phyloP scores from a whole-genome alignment of 1,140 invertebrate genomes.

The Panagrolaimus sp. region DNA sequence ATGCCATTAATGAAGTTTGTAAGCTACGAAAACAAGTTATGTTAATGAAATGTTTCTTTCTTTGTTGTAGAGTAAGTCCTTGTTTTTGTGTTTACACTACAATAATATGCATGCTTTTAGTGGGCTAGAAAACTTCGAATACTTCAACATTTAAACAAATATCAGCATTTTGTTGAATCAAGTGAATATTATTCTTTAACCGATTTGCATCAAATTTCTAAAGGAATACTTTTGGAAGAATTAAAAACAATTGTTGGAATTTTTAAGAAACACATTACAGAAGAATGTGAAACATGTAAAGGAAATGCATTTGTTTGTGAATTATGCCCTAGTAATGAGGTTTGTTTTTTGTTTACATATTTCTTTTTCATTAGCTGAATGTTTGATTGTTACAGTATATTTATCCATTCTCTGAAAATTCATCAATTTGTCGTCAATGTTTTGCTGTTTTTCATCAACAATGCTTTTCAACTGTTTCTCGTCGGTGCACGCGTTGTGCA shows the following conservation, averaged over 20 bases:
- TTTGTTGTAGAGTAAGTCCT: slow-evolving; percentile 69
- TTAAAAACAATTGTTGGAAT: slow-evolving; percentile 33
- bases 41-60: slow-evolving; percentile 73
- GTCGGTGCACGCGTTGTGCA: slow-evolving; percentile 41
- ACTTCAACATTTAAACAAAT: slow-evolving; percentile 65
- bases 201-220: slow-evolving; percentile 66
- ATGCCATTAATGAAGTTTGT: slow-evolving; percentile 62
- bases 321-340: slow-evolving; percentile 74
- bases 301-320: slow-evolving; percentile 83
- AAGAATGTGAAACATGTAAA: slow-evolving; percentile 69
- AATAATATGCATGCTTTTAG: slow-evolving; percentile 22
- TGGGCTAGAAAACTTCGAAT: slow-evolving; percentile 66
- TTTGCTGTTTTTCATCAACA: slow-evolving; percentile 42
- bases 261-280: slow-evolving; percentile 44
- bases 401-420: slow-evolving; percentile 48
- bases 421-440: slow-evolving; percentile 47
- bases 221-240: slow-evolving; percentile 16
- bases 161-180: slow-evolving; percentile 71
- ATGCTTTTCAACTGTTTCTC: slow-evolving; percentile 47
- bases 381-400: slow-evolving; percentile 39
- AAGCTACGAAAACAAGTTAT: slow-evolving; percentile 68
- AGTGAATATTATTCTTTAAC: slow-evolving; percentile 70
- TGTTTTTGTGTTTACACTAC: not conserved
- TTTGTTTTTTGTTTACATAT: slow-evolving; percentile 73
- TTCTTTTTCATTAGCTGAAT: slow-evolving; percentile 4